A percentile compares a stretch with the other conserved stretches of the same genome.
Conservation (phyloP, 2,113 vertebrate species). For the Aythya baeri region DNA sequence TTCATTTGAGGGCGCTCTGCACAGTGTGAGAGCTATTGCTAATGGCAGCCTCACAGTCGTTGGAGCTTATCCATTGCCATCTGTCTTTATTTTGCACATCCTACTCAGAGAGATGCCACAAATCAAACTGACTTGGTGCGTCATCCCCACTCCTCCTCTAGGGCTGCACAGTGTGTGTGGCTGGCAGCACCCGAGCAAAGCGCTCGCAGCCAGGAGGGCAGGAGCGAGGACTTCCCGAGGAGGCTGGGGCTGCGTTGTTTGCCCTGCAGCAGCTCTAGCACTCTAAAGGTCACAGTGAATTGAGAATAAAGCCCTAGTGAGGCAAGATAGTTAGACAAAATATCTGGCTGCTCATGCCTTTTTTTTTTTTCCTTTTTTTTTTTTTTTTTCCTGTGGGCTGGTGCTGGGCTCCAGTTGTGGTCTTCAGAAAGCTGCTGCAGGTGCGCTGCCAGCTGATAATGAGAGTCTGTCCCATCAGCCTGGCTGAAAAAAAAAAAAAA, state of each 20-base stretch:
- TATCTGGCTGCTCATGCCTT: slow-evolving; percentile 11
- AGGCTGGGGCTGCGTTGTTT: neutral
- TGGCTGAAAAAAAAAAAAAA: neutral
- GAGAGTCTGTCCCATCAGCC: neutral
- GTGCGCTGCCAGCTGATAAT: neutral
- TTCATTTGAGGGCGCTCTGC: slow-evolving; percentile 27
- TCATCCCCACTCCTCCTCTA: neutral
- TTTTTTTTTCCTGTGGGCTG: neutral
- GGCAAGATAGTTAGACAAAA: neutral
- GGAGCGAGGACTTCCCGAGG: neutral
- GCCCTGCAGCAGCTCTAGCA: neutral
- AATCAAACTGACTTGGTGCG: slow-evolving; percentile 57
- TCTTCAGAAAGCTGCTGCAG: slow-evolving; percentile 13
- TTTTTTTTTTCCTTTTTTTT: neutral
- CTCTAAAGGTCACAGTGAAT: slow-evolving; percentile 50
- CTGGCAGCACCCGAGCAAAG: neutral
- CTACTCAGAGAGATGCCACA: slow-evolving; percentile 40
- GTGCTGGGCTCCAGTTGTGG: neutral
- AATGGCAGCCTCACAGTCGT: neutral
- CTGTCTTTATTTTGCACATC: slow-evolving; percentile 58
- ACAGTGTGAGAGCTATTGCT: slow-evolving; percentile 16
- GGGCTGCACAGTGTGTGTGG: neutral
- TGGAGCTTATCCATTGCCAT: slow-evolving; percentile 46
- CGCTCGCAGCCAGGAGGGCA: neutral
- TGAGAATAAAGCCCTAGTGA: slow-evolving; percentile 53